Evolutionary conservation across 2,797 vertebrate genomes (phyloP).

Genomic region (Bucorvus abyssinicus): DNA sequence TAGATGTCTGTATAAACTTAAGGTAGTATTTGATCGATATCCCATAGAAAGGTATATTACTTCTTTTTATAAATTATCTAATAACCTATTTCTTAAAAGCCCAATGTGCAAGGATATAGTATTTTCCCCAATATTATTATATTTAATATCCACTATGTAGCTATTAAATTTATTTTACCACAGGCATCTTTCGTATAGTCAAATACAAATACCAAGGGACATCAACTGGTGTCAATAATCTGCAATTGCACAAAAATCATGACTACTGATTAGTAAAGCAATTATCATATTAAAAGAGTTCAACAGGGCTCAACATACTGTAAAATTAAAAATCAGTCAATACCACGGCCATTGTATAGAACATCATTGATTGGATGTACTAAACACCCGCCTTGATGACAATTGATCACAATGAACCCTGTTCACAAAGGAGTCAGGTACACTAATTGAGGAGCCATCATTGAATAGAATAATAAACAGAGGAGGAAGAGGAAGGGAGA

Average conservation of each 20-base stretch:
- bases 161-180: not conserved
- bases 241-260: not conserved
- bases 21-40: not conserved
- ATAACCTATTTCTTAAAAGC: not conserved
- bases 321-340: conserved; percentile 48
- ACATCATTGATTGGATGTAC: conserved; percentile 33
- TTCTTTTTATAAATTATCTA: too few relatives aligned
- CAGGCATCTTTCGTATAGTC: not conserved
- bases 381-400: not conserved
- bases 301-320: conserved; percentile 32
- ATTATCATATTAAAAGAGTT: conserved; percentile 68
- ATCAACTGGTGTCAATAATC: conserved; percentile 4
- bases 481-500: not conserved
- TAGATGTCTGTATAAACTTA: not conserved
- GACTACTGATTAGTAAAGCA: conserved; percentile 47
- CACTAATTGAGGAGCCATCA: conserved; percentile 13
- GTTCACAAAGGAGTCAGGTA: not conserved
- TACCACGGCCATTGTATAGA: not conserved
- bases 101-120: not conserved
- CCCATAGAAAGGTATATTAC: too few relatives aligned
- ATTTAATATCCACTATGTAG: not conserved
- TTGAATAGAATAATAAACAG: conserved; percentile 5
- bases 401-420: conserved; percentile 43
- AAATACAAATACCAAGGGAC: not conserved
- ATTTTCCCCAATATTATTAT: not conserved